phyloP scores from a whole-genome alignment of 2,113 vertebrate species.

The Saimiri boliviensis region DNA sequence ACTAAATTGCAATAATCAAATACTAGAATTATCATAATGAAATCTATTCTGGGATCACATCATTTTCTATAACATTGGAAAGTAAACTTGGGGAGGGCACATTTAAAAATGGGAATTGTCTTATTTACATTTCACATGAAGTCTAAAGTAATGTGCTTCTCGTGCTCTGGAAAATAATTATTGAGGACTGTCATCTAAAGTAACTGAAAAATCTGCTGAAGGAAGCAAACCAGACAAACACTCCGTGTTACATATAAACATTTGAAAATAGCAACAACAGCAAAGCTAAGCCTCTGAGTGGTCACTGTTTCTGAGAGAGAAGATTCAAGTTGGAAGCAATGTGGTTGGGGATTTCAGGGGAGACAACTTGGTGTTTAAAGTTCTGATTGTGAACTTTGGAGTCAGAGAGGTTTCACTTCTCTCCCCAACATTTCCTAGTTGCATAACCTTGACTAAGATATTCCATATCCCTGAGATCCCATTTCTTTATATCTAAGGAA shows the following conservation, averaged over 20 bases:
- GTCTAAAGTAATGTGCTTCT: slow-evolving; percentile 68
- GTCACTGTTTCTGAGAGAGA: neutral
- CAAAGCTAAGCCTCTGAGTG: neutral
- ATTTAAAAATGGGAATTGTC: slow-evolving; percentile 65
- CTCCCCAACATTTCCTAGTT: neutral
- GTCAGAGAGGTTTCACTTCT: neutral
- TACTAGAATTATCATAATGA: slow-evolving; percentile 75
- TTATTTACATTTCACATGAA: slow-evolving; percentile 81
- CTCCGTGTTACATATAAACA: neutral
- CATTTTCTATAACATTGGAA: slow-evolving; percentile 65
- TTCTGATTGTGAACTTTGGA: neutral
- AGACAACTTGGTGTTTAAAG: rapidly evolving
- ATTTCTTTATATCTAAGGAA: neutral
- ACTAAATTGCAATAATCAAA: slow-evolving; percentile 68
- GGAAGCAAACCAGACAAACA: neutral
- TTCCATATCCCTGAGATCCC: neutral
- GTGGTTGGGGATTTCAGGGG: neutral
- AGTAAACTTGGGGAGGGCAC: slow-evolving; percentile 61
- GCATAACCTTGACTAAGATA: neutral
- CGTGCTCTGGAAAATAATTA: slow-evolving; percentile 46
- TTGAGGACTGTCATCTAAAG: slow-evolving; percentile 24
- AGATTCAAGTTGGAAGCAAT: neutral
- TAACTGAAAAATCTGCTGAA: neutral
- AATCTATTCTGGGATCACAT: slow-evolving; percentile 70
- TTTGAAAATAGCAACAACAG: too few species aligned